Base-by-base conservation (phyloP, 2,797 vertebrate genomes). In the Arvicola amphibius region DNA sequence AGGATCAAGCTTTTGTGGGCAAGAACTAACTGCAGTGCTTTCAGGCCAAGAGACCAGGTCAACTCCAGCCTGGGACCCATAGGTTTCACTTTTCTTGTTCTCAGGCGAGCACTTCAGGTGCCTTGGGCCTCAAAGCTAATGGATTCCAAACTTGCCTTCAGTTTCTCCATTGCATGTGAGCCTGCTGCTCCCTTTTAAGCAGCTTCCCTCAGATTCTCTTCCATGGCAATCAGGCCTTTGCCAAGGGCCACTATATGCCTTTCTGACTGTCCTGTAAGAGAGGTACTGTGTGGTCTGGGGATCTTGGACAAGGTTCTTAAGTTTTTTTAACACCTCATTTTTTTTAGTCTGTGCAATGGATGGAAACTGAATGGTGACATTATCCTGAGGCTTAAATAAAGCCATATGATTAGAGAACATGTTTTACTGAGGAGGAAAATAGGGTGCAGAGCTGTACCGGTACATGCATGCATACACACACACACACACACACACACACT, bases 271-370 rank as follows among this genome's bases (percentile, higher is more conserved):
- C 83, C 65, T 37, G 1, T 5, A 48, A 37, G 23, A 85, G 9
- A 81, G 76, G 5, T 61, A 77, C 2, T n/a, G 7, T 32, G n/a
- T 11, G 71, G 34, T 14, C 88, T 61, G 84, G 43, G 59, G 79
- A 95, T 83, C 48, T 59, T 96, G 65, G 29, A n/a, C 43, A 29
- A 91, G n/a, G 19, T 37, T 43, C n/a, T 83, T 78, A 89, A 56
- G 32, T 12, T 69, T 46, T 46, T 53, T 40, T 69, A 86, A 92
- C 53, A 37, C 67, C 27, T 10, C 5, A 40, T 11, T 88, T 84
- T 84, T 90, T 88, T 87, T 48, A 40, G 69, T 76, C 56, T 91
- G 17, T 89, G 74, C 88, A 73, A 85, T 79, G 59, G 40, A 10
- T 16, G 34, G 67, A 53, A 63, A 89, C 40, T 56, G 71, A 79